A percentile compares a stretch with the other conserved stretches of the same genome.
phyloP scores from a whole-genome alignment of 2,797 vertebrate species.

The Austrolebias charrua region DNA sequence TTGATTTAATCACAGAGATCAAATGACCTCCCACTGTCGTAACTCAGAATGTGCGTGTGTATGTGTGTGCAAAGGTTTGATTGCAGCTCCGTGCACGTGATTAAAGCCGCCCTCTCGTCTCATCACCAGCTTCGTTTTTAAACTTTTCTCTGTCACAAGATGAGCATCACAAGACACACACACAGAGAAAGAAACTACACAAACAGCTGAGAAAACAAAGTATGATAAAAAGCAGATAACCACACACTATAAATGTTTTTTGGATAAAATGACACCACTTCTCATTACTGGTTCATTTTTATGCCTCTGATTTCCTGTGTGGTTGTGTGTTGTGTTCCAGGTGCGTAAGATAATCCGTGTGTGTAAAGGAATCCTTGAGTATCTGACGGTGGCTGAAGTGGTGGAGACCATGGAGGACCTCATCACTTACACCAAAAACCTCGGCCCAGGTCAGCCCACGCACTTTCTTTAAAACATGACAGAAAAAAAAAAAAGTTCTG shows the following conservation, averaged over 20 bases:
- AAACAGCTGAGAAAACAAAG: conserved; percentile 21
- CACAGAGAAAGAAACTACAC: conserved; percentile 22
- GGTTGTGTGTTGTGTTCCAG: conserved; percentile 66
- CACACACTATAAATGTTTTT: conserved; percentile 12
- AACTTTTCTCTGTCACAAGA: conserved; percentile 73
- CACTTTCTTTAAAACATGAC: conserved; percentile 1
- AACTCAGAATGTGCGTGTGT: conserved; percentile 41
- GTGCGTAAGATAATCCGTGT: conserved; percentile 98
- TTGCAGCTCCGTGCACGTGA: conserved; percentile 47
- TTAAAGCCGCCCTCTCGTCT: conserved; percentile 49
- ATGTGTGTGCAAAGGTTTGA: conserved; percentile 23
- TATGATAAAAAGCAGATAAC: conserved; percentile 7
- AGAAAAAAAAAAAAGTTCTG: neutral
- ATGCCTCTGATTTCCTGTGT: conserved; percentile 3
- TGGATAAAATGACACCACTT: conserved; percentile 8
- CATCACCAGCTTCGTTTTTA: conserved; percentile 59
- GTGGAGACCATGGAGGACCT: conserved; percentile 99
- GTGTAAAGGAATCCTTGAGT: conserved; percentile 98
- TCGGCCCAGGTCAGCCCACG: conserved; percentile 89
- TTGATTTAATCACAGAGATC: conserved; percentile 72
- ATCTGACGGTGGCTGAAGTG: conserved; percentile 95
- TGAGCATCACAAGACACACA: conserved; percentile 72
- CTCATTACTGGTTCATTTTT: neutral
- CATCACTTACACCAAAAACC: conserved; percentile 98
- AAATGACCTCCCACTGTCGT: conserved; percentile 66